Conservation (phyloP, 2,113 vertebrate species). For the Pluvianellus socialis region DNA sequence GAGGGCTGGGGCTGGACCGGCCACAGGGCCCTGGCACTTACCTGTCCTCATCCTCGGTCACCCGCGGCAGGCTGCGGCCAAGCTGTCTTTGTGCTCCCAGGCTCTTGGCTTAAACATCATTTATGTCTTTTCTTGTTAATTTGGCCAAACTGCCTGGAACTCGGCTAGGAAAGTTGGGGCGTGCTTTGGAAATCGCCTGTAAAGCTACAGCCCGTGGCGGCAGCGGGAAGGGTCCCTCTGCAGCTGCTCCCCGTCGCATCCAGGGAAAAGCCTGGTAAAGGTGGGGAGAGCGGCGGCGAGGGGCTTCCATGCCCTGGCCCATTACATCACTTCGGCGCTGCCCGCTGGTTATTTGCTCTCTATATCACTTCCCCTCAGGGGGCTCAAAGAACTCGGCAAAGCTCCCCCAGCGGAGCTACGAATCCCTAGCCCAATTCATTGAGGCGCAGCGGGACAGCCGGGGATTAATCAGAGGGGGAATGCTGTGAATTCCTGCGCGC, state of each 20-base stretch:
- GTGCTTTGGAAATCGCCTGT: background rate
- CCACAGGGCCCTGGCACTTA: background rate
- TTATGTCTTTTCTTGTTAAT: background rate
- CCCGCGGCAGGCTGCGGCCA: background rate
- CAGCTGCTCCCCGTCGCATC: background rate
- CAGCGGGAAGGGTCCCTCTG: background rate
- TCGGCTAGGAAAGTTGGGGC: fast-evolving
- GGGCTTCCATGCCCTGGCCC: background rate
- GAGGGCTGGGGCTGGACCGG: background rate
- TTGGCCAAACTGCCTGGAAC: background rate
- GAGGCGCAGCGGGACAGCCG: slow-evolving; percentile 62
- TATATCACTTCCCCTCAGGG: slow-evolving; percentile 47
- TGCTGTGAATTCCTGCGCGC: slow-evolving; percentile 72
- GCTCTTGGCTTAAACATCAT: background rate
- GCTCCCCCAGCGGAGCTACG: slow-evolving; percentile 47
- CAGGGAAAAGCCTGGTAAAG: background rate
- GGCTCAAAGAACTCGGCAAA: slow-evolving; percentile 49
- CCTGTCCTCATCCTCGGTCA: background rate
- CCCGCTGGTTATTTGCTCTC: slow-evolving; percentile 57
- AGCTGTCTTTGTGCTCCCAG: background rate
- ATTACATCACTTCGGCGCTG: background rate
- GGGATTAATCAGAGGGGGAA: slow-evolving; percentile 72
- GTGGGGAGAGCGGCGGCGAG: background rate
- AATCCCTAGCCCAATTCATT: slow-evolving; percentile 49
- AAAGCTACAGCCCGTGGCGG: background rate